phyloP scores from a whole-genome alignment of 2,113 vertebrate genomes.

The Gopherus evgoodei region DNA sequence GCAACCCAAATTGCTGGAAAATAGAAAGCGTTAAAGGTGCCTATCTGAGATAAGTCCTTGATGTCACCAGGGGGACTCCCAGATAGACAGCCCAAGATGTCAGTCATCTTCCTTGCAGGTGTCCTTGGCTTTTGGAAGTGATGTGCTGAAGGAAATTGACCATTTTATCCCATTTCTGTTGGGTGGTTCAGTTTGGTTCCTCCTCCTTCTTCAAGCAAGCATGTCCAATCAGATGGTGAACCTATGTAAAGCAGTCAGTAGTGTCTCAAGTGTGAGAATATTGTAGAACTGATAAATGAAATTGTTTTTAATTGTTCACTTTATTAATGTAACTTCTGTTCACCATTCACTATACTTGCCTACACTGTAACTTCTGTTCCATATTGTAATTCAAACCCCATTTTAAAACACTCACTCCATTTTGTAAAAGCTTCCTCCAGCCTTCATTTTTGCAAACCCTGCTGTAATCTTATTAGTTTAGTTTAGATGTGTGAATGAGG shows the following conservation, averaged over 20 bases:
- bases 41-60: neutral
- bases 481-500: too few relatives aligned
- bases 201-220: neutral
- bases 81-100: neutral
- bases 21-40: neutral
- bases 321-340: too few relatives aligned
- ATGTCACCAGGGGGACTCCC: neutral
- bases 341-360: too few relatives aligned
- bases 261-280: neutral
- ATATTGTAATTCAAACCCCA: too few relatives aligned
- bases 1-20: neutral
- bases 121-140: neutral
- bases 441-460: too few relatives aligned
- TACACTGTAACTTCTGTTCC: too few relatives aligned
- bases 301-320: too few relatives aligned
- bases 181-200: neutral
- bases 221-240: too few relatives aligned
- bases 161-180: neutral
- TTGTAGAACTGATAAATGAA: too few relatives aligned
- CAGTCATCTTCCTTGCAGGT: neutral
- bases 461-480: too few relatives aligned
- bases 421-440: too few relatives aligned
- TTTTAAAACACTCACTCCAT: too few relatives aligned
- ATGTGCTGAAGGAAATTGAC: neutral
- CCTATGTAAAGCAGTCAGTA: neutral